phyloP scores from a whole-genome alignment of 2,113 vertebrate species.

The Stercorarius parasiticus region DNA sequence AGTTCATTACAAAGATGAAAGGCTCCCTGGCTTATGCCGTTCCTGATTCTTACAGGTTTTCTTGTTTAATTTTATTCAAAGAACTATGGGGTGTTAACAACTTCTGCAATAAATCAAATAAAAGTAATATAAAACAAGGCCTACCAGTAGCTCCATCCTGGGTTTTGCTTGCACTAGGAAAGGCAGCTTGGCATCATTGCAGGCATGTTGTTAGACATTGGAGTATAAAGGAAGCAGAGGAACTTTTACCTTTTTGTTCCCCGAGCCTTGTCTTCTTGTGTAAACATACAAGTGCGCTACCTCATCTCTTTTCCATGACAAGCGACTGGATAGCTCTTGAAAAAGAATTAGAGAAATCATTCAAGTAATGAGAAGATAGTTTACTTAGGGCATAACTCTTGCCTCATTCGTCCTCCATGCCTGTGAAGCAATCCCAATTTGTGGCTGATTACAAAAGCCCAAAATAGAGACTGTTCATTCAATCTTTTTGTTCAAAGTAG shows the following conservation, averaged over 20 bases:
- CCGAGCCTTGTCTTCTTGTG: background rate
- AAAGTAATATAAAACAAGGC: conserved; percentile 61
- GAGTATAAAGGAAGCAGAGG: background rate
- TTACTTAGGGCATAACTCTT: background rate
- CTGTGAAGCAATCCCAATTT: background rate
- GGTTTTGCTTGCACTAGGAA: background rate
- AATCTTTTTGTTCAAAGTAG: background rate
- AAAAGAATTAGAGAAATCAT: background rate
- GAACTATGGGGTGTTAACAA: conserved; percentile 65
- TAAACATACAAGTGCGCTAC: background rate
- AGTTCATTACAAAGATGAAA: conserved; percentile 60
- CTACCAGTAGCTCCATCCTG: conserved; percentile 29
- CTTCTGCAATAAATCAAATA: conserved; percentile 69
- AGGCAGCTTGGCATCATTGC: background rate
- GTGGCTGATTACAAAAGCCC: background rate
- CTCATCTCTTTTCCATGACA: background rate
- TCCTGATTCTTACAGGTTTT: conserved; percentile 59
- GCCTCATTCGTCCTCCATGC: background rate
- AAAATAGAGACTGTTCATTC: background rate
- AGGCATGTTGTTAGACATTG: background rate
- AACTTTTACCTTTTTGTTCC: background rate
- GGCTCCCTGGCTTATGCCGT: background rate
- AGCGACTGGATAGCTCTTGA: background rate
- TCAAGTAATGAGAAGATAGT: background rate
- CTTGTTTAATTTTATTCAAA: conserved; percentile 39